A percentile compares a stretch with the other conserved stretches of the same genome.
These are phyloP conservation scores for Falco peregrinus DNA, from an alignment of 2,797 vertebrate species.

Conservation along the genomic window DNA sequence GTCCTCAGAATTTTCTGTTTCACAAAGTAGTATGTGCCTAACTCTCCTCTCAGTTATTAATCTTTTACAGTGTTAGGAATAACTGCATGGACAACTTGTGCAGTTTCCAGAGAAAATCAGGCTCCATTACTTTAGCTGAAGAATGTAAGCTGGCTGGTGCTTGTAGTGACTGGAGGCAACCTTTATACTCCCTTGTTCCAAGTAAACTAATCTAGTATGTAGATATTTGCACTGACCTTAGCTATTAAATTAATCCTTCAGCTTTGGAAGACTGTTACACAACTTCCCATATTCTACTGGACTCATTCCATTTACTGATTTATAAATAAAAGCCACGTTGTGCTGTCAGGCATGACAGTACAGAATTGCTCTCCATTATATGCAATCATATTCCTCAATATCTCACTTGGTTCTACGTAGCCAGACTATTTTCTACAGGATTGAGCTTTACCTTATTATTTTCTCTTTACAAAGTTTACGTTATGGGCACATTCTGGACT, in stretches of 20 bases:
- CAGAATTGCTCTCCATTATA: neutral
- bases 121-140: neutral
- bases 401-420: neutral
- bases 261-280: neutral
- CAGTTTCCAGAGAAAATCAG: neutral
- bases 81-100: neutral
- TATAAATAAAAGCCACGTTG: neutral
- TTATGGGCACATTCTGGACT: neutral
- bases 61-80: neutral
- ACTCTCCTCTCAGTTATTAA: neutral
- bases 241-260: neutral
- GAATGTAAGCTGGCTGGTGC: accelerated
- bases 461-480: neutral
- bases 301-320: neutral
- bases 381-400: neutral
- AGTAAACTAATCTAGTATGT: neutral
- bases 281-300: neutral
- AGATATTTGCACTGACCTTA: neutral
- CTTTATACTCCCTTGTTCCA: neutral
- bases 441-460: neutral
- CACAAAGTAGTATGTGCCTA: neutral
- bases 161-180: neutral
- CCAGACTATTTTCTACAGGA: neutral
- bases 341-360: neutral
- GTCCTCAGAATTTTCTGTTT: neutral